Evolutionary conservation across 2,888 invertebrate species (phyloP), one percentile per base, ranked within the genome.

Genomic region (Leucophenga maculata): DNA sequence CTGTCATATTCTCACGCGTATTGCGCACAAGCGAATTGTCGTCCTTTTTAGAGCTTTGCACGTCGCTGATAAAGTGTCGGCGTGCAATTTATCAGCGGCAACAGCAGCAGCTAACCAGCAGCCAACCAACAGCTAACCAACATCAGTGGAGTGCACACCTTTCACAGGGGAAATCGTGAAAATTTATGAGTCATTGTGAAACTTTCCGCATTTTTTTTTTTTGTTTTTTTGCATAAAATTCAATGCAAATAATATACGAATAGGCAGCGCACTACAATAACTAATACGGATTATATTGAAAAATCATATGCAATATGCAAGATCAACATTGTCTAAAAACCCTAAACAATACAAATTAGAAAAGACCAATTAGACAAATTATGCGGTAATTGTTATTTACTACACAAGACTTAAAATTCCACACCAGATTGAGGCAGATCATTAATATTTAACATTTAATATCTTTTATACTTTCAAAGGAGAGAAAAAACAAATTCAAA

Each of bases 51-150:
- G 18, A 57, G 31, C 57, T 71, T 71, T 64, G 72, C n/a, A n/a
- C 70, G 71, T 32, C 69, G 60, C 75, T 77, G 82, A 79, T 79
- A 79, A 82, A 82, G 78, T 82, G 82, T 78, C 77, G 75, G 77
- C 70, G 65, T 57, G 78, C 78, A 81, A 81, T 78, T 81, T 81
- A 80, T 78, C 70, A 69, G 72, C 31, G 52, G 55, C 9, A 13
- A 20, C 55, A 31, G 52, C 52, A 32, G 18, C 54, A 48, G 50
- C 46, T 31, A 46, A 20, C 48, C 65, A 52, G 26, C 13, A 46
- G 13, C 48, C 65, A 52, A n/a, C 13, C 52, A 32, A 16, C 54
- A 48, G 50, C 46, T 31, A 46, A 20, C 48, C 65, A 22, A 11
- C 39, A 59, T 68, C 11, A 39, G 39, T 39, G 8, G 11, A 39